phyloP scores from a whole-genome alignment of 2,888 invertebrate genomes.

The Hofmannophila pseudospretella region DNA sequence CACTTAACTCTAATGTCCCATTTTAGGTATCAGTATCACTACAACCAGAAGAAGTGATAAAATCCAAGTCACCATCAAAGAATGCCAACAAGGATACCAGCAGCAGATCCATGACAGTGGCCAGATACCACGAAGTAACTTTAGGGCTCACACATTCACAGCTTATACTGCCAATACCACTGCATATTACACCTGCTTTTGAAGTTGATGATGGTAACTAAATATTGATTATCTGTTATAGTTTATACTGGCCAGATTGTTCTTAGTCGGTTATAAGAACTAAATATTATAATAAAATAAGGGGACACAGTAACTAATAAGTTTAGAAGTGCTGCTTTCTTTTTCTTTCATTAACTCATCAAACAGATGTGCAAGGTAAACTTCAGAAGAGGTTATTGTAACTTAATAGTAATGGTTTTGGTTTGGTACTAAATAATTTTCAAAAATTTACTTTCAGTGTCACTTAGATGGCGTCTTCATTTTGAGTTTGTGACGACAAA shows the following conservation, averaged over 20 bases:
- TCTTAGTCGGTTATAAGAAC: too few relatives aligned
- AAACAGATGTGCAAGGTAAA: too few relatives aligned
- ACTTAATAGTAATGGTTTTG: too few relatives aligned
- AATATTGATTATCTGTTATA: too few relatives aligned
- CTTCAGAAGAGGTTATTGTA: too few relatives aligned
- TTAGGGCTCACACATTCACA: slow-evolving; percentile 92
- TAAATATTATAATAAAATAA: too few relatives aligned
- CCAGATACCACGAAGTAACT: slow-evolving; percentile 95
- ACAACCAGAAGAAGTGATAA: slow-evolving; percentile 91
- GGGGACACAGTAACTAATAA: too few relatives aligned
- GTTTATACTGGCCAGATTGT: too few relatives aligned
- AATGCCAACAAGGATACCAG: slow-evolving; percentile 64
- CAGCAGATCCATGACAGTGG: slow-evolving; percentile 85
- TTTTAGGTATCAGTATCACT: slow-evolving; percentile 89
- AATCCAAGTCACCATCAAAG: slow-evolving; percentile 60
- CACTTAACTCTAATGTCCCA: too few relatives aligned
- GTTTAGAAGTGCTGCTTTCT: too few relatives aligned
- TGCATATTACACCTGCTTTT: slow-evolving; percentile 98
- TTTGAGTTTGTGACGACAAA: slow-evolving; percentile 97
- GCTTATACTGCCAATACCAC: slow-evolving; percentile 94
- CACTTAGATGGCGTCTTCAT: slow-evolving; percentile 94
- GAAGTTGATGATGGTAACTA: slow-evolving; percentile 87
- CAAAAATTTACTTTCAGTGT: slow-evolving; percentile 80
- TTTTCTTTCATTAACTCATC: too few relatives aligned
- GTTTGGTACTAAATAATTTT: too few relatives aligned